phyloP scores from a whole-genome alignment of 2,797 vertebrate species.

The Etheostoma perlongum region DNA sequence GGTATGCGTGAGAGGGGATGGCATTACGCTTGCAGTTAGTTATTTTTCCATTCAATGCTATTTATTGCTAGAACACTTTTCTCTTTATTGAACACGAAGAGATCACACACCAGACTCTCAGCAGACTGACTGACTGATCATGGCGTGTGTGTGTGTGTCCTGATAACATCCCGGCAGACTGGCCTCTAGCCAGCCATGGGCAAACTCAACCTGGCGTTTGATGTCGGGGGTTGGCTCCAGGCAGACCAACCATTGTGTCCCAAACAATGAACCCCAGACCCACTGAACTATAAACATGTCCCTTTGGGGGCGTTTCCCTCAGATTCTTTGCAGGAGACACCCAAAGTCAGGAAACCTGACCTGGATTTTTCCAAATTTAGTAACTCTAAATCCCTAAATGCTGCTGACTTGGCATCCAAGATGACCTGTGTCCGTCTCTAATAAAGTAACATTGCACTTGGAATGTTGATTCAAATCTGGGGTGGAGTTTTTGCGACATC shows the following conservation, averaged over 20 bases:
- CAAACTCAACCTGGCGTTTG: slow-evolving; percentile 83
- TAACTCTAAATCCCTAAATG: slow-evolving; percentile 66
- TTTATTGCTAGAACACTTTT: slow-evolving; percentile 25
- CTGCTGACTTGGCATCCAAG: slow-evolving; percentile 79
- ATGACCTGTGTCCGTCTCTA: slow-evolving; percentile 40
- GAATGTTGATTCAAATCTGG: slow-evolving; percentile 47
- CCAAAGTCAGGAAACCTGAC: slow-evolving; percentile 86
- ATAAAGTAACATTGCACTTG: slow-evolving; percentile 53
- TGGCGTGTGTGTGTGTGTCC: slow-evolving; percentile 60
- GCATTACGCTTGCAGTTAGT: neutral
- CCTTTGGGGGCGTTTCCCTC: slow-evolving; percentile 85
- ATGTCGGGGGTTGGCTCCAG: slow-evolving; percentile 88
- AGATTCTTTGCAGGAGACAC: slow-evolving; percentile 85
- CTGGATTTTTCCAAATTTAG: slow-evolving; percentile 83
- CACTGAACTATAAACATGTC: slow-evolving; percentile 87
- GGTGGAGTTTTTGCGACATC: slow-evolving; percentile 33
- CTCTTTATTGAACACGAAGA: slow-evolving; percentile 28
- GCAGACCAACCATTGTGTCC: slow-evolving; percentile 89
- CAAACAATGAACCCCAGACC: slow-evolving; percentile 89
- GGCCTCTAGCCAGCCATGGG: slow-evolving; percentile 81
- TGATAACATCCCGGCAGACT: slow-evolving; percentile 77
- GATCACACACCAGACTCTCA: slow-evolving; percentile 26
- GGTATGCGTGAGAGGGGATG: neutral
- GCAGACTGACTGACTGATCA: slow-evolving; percentile 56
- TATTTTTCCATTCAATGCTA: neutral